Percentiles rank a stretch among this genome's conserved stretches.
These are phyloP conservation scores for Allygus modestus DNA, from an alignment of 2,888 invertebrate species.

Conservation along the genomic window DNA sequence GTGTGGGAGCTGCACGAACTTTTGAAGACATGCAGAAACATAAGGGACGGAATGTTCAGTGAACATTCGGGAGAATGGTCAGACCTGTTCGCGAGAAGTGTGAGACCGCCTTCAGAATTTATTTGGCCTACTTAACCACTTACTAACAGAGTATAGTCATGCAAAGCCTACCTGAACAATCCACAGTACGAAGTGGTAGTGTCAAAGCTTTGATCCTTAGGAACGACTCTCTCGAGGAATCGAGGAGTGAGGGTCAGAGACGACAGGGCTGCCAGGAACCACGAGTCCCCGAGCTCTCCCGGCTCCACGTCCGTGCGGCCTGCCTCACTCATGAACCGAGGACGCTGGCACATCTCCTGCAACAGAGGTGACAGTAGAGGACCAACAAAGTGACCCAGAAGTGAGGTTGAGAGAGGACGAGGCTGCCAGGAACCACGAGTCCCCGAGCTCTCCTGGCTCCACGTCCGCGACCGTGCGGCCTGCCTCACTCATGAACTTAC, in stretches of 20 bases:
- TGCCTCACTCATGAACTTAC: constrained; percentile 76
- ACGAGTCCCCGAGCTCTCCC: constrained; percentile 79
- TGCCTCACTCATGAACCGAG: constrained; percentile 76
- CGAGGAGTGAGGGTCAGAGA: constrained; percentile 82
- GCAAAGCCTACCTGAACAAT: constrained; percentile 78
- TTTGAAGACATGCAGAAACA: too few species aligned
- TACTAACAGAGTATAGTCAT: too few species aligned
- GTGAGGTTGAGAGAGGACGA: constrained; percentile 1
- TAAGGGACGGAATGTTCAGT: too few species aligned
- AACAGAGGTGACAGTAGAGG: constrained; percentile 63
- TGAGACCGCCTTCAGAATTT: too few species aligned
- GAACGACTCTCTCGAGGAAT: constrained; percentile 82
- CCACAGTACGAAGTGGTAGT: constrained; percentile 79
- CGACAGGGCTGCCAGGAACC: constrained; percentile 81
- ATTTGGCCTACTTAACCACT: too few species aligned
- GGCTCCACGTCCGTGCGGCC: constrained; percentile 76
- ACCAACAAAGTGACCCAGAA: background rate
- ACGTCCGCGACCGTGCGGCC: constrained; percentile 75
- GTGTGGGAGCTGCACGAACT: too few species aligned
- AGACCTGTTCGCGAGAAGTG: too few species aligned
- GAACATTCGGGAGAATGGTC: too few species aligned
- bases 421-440: constrained; percentile 23
- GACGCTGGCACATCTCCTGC: constrained; percentile 83
- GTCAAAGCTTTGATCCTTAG: constrained; percentile 82
- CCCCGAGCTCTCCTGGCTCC: constrained; percentile 78